A percentile compares a stretch with the other conserved stretches of the same genome.
These are phyloP conservation scores for Dicentrarchus labrax DNA, from an alignment of 2,113 vertebrate species.

Conservation along the genomic window DNA sequence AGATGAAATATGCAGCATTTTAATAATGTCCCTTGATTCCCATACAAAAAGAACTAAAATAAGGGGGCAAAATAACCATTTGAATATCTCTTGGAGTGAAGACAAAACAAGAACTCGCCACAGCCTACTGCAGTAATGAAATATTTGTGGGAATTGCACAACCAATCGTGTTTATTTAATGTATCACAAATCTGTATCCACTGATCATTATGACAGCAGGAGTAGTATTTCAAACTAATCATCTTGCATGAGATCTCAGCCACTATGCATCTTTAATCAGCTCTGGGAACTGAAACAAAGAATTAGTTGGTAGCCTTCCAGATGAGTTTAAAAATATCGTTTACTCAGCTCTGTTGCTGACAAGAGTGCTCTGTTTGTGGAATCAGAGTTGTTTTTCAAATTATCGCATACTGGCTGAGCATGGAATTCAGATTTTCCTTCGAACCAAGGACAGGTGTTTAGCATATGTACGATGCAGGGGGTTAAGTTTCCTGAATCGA, in stretches of 20 bases:
- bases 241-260: neutral
- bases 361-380: neutral
- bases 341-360: conserved; percentile 4
- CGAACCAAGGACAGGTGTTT: neutral
- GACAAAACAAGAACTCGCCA: neutral
- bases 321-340: neutral
- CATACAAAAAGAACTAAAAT: neutral
- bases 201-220: conserved; percentile 16
- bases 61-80: neutral
- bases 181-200: neutral
- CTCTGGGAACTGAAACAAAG: neutral
- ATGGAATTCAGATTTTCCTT: neutral
- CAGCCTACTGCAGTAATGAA: neutral
- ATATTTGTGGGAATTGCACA: neutral
- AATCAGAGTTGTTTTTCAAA: neutral
- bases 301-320: neutral
- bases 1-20: neutral
- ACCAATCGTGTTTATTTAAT: neutral
- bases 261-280: neutral
- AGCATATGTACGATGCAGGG: neutral
- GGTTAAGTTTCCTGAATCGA: neutral
- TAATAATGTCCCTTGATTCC: conserved; percentile 8
- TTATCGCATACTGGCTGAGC: neutral
- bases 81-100: neutral
- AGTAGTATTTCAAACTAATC: neutral